phyloP scores from a whole-genome alignment of 2,113 vertebrate species.

The Galemys pyrenaicus region DNA sequence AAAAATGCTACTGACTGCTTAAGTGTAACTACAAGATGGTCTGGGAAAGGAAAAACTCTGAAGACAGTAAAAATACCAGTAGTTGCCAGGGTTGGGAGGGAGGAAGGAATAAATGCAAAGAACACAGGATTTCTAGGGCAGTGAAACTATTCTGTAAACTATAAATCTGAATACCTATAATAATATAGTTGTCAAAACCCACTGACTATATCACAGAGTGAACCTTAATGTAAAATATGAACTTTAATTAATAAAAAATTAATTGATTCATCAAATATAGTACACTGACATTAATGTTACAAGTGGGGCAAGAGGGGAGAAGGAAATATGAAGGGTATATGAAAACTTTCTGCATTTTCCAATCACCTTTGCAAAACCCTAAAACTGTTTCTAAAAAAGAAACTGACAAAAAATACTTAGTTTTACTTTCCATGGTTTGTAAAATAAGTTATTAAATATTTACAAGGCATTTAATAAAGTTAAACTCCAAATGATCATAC shows the following conservation, averaged over 20 bases:
- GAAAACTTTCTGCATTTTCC: neutral
- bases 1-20: neutral
- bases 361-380: neutral
- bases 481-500: neutral
- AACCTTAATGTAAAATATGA: neutral
- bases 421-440: conserved; percentile 8
- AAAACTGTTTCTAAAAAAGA: neutral
- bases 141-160: neutral
- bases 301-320: neutral
- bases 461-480: neutral
- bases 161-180: neutral
- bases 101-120: rapidly evolving
- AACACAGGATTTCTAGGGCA: neutral
- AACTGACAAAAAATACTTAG: neutral
- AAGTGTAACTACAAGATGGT: neutral
- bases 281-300: neutral
- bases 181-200: neutral
- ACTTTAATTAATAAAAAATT: neutral
- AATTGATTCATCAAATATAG: neutral
- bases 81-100: neutral
- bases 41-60: neutral
- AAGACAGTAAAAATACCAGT: neutral
- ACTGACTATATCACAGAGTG: neutral
- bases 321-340: neutral
- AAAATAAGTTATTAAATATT: neutral